Evolutionary conservation across 2,113 vertebrate species (phyloP), one percentile per base, ranked within the genome.

Genomic region (Esox niger): DNA sequence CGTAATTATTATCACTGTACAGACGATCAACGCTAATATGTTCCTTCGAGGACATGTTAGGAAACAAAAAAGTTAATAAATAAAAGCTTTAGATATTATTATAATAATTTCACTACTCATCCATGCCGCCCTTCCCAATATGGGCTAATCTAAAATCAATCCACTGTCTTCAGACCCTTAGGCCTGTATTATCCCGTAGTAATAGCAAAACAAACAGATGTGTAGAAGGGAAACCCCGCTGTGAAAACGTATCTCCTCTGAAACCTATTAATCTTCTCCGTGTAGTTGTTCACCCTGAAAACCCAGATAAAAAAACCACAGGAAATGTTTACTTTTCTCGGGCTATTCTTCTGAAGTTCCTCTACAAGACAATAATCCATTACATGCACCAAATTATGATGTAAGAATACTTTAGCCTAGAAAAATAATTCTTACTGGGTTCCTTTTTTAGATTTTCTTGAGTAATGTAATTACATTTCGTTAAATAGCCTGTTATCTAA

Each of bases 181-280:
- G n/a, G n/a, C n/a, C n/a, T 68, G 27, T 30, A 75, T 88, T 82
- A 88, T 88, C 84, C 81, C 75, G 58, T 75, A 58, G 33, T 86
- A 87, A 89, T 88, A 87, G 85, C 82, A 88, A 89, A 88, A 88
- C 88, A 89, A 90, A 90, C 87, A 87, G 77, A 84, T 84, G 79
- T 66, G 79, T 80, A 80, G 71, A 30, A 80, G 79, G 84, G 86
- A 74, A 86, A 76, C 82, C 88, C 87, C 75, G 80, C 83, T 80
- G 89, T 52, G 79, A 74, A 69, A 82, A 89, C 74, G 84, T 82
- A 86, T 80, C 86, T 89, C 84, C 82, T 84, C 84, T 82, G 78
- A 90, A 85, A 84, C 77, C 86, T 83, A 90, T 90, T 88, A 85
- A 88, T 89, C 86, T 89, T 82, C 76, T 86, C 81, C 78, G 74